Evolutionary conservation across 2,797 vertebrate genomes (phyloP).

Genomic region (Brotula barbata): DNA sequence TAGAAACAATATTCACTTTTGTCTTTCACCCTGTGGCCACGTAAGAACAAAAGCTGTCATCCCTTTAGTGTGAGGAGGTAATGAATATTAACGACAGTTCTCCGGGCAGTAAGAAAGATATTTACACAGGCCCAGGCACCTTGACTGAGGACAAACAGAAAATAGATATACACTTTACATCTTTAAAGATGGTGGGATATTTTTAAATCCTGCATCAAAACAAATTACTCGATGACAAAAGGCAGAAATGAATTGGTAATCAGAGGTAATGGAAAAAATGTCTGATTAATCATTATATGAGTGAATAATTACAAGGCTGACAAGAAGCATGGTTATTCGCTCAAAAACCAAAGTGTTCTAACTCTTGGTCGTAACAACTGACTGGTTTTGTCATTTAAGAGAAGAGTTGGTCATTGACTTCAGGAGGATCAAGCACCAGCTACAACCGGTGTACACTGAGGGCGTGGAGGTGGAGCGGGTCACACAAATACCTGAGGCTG

Average conservation of each 20-base stretch:
- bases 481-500: too few relatives aligned
- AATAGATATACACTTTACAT: not conserved
- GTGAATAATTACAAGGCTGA: not conserved
- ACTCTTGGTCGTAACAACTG: too few relatives aligned
- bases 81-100: constrained; percentile 38
- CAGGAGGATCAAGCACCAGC: too few relatives aligned
- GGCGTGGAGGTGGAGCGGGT: too few relatives aligned
- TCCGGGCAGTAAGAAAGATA: not conserved
- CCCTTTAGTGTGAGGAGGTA: constrained; percentile 14
- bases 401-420: too few relatives aligned
- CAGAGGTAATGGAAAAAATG: not conserved
- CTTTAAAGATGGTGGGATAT: not conserved
- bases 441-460: too few relatives aligned
- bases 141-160: constrained; percentile 1
- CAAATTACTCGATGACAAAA: not conserved
- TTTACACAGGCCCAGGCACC: constrained; percentile 9
- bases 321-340: not conserved
- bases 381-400: too few relatives aligned
- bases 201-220: too few relatives aligned
- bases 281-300: not conserved
- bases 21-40: constrained; percentile 38
- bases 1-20: constrained; percentile 27
- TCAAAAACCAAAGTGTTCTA: not conserved
- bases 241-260: not conserved
- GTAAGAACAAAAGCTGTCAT: constrained; percentile 28